phyloP scores from a whole-genome alignment of 2,888 invertebrate species.

The Chaetogeoica ovagalla region DNA sequence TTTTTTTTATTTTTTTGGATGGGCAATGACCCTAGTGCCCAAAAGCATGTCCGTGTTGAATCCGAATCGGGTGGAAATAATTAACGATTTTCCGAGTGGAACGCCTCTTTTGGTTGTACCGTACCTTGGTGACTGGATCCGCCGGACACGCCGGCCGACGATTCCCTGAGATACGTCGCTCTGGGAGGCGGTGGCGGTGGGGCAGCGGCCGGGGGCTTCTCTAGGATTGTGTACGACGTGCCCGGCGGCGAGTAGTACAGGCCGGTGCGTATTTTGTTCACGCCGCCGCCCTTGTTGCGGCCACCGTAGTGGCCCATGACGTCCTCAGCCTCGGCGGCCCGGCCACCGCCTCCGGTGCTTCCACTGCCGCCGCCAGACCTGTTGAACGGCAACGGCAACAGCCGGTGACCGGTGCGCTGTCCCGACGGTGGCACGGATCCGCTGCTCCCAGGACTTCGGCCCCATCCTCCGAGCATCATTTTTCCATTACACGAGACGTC shows the following conservation, averaged over 20 bases:
- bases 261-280: conserved; percentile 58
- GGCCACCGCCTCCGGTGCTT: conserved; percentile 22
- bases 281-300: conserved; percentile 61
- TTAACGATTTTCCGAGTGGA: no score
- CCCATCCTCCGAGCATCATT: conserved; percentile 54
- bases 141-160: conserved; percentile 62
- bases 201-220: conserved; percentile 72
- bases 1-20: no score
- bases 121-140: conserved; percentile 54
- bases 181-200: conserved; percentile 58
- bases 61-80: no score
- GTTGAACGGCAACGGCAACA: conserved; percentile 46
- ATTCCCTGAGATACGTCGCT: conserved; percentile 73
- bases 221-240: conserved; percentile 85
- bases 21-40: no score
- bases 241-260: conserved; percentile 83
- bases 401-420: conserved; percentile 42
- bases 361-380: conserved; percentile 36
- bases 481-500: conserved; percentile 47
- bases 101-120: no score
- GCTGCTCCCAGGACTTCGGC: conserved; percentile 54
- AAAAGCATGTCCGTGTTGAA: no score
- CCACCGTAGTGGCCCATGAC: conserved; percentile 63
- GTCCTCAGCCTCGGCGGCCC: conserved; percentile 60
- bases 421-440: conserved; percentile 46